Conservation (phyloP, 2,797 vertebrate genomes). For the Myotis planiceps region DNA sequence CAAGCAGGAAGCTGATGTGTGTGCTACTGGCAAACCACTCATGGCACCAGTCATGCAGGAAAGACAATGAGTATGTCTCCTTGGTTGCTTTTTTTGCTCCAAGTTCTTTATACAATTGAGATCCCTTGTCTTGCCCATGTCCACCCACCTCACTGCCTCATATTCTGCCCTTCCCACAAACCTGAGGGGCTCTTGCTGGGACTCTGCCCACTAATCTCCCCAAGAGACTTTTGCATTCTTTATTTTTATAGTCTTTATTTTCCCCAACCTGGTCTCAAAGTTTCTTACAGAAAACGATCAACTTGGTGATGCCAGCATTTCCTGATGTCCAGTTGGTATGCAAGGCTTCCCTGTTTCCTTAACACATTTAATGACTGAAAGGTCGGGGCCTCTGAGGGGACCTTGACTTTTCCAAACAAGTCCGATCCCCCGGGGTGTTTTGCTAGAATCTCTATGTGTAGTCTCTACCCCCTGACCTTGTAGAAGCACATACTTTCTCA, state of each 20-base stretch:
- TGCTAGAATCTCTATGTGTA: no score
- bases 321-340: neutral
- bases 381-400: no score
- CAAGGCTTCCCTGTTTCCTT: neutral
- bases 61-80: neutral
- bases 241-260: neutral
- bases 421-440: no score
- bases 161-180: accelerated
- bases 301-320: neutral
- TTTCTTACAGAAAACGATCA: neutral
- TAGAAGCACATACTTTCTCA: no score
- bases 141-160: neutral
- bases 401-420: no score
- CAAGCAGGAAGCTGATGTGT: neutral
- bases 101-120: neutral
- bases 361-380: neutral
- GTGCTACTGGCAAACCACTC: neutral
- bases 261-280: neutral
- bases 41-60: accelerated
- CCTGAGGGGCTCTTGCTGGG: neutral
- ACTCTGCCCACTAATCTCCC: neutral
- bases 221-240: neutral
- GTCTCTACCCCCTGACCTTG: no score
- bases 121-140: neutral
- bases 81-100: neutral